Percentiles rank a stretch among this genome's conserved stretches.
phyloP scores from a whole-genome alignment of 2,797 vertebrate species.

The Numenius phaeopus region DNA sequence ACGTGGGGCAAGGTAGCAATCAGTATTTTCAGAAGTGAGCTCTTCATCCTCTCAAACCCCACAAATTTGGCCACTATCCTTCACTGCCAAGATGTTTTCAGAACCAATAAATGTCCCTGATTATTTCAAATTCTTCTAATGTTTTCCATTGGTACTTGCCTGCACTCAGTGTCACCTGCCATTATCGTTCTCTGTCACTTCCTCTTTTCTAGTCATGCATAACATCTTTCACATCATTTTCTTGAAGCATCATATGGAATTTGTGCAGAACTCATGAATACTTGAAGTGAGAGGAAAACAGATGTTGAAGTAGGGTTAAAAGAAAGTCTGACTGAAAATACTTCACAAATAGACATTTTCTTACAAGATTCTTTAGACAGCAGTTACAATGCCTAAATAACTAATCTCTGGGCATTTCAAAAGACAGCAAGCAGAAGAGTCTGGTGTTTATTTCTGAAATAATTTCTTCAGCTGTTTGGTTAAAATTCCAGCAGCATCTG shows the following conservation, averaged over 20 bases:
- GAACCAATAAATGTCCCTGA: background rate
- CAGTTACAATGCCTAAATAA: background rate
- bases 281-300: background rate
- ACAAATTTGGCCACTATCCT: background rate
- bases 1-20: background rate
- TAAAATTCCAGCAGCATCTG: background rate
- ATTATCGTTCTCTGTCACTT: background rate
- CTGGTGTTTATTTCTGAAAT: background rate
- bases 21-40: background rate
- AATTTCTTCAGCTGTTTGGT: background rate
- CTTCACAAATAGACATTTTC: background rate
- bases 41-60: accelerated
- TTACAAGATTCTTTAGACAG: background rate
- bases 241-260: background rate
- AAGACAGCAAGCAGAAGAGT: background rate
- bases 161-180: background rate
- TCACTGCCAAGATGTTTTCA: background rate
- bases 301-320: background rate
- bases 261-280: background rate
- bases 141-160: background rate
- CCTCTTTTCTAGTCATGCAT: background rate
- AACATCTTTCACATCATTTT: background rate
- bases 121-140: background rate
- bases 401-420: background rate
- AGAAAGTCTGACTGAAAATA: background rate